A percentile compares a stretch with the other conserved stretches of the same genome.
phyloP scores from a whole-genome alignment of 2,888 invertebrate species.

The Volucella zonaria region DNA sequence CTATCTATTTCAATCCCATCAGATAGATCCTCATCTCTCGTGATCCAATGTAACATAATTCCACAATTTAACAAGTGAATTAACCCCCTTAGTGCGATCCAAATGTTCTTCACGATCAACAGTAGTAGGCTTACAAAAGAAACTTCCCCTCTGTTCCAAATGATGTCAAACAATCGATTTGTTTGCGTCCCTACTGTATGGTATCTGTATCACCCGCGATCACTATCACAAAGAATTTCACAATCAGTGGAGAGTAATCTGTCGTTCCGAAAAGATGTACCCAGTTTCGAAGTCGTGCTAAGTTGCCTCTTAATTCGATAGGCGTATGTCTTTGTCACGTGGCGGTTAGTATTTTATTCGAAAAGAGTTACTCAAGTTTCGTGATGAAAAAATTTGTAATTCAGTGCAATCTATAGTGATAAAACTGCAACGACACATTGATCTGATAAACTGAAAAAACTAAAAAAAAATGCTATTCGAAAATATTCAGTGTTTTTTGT shows the following conservation, averaged over 20 bases:
- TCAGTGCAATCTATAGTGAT: too few species aligned
- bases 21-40: constrained; percentile 32
- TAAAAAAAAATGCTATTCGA: too few species aligned
- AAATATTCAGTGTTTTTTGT: too few species aligned
- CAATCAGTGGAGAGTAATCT: constrained; percentile 64
- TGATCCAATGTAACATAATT: constrained; percentile 35
- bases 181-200: constrained; percentile 4
- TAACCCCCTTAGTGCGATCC: constrained; percentile 35
- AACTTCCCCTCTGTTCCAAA: neutral
- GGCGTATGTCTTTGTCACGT: neutral
- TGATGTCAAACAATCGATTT: constrained; percentile 59
- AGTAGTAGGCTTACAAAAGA: constrained; percentile 2
- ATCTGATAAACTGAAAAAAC: too few species aligned
- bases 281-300: constrained; percentile 9
- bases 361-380: too few species aligned
- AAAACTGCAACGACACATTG: too few species aligned
- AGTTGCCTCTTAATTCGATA: neutral
- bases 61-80: constrained; percentile 28
- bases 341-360: too few species aligned
- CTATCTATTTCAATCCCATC: constrained; percentile 18
- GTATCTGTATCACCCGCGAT: neutral
- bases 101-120: constrained; percentile 45
- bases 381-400: too few species aligned
- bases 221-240: constrained; percentile 14
- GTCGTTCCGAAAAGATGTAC: constrained; percentile 57